Base-by-base conservation (phyloP, 2,113 vertebrate genomes). In the Syngnathus scovelli region DNA sequence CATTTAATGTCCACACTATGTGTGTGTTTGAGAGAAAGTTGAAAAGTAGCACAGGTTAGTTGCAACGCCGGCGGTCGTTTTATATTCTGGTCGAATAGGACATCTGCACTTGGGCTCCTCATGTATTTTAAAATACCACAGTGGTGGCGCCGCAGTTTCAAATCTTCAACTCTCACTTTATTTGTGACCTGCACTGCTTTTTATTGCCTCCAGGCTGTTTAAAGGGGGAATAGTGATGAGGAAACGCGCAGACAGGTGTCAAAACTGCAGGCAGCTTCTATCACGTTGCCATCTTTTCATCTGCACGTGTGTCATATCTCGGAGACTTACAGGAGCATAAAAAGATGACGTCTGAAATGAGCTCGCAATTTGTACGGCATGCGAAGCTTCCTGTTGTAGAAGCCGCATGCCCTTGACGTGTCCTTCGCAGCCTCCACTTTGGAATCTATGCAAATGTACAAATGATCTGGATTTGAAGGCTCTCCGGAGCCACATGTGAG, bases 361-460 rank as follows among this genome's bases (percentile, higher is more conserved):
- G 48, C 0, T 43, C 1, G 63, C 46, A 38, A 56, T 68, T 36
- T 44, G 4, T 61, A 27, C 23, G 18, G 62, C 13, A 6, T 8
- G 2, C 9, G 66, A 36, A 4, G 2, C 5, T 33, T 33, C 66
- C 59, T 44, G 13, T 33, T 33, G 7, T 41, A 67, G 72, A 77
- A 63, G 63, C 79, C 64, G 48, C 49, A 55, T 88, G 91, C 76
- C 91, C 89, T 91, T 92, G 85, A 78, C 76, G 68, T 89, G 89
- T 77, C 91, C 91, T 91, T 91, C 81, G 84, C 63, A 76, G 74
- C 46, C 72, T 71, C 72, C 39, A 78, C 67, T 81, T 73, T 73
- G 62, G 2, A 66, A 60, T 18, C 8, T 44, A 59, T 48, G 23
- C 39, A 62, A 70, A 48, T 79, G 54, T 67, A 7, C 66, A 74